Base-by-base conservation (phyloP, 2,888 invertebrate species). In the Drosophila cognata region DNA sequence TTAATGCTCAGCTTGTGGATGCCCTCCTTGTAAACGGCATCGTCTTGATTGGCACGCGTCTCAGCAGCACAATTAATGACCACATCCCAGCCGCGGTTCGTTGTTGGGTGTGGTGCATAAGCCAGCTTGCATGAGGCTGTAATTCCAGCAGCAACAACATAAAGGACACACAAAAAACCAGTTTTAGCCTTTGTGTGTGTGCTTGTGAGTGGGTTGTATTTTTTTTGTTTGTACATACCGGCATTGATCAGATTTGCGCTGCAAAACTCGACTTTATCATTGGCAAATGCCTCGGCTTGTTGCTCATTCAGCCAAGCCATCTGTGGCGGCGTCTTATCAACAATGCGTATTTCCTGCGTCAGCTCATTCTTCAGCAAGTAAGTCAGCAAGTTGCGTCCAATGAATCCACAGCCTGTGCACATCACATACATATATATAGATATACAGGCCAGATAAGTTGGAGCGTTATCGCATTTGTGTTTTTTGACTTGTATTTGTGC, bases 241-340 rank as follows among this genome's bases (percentile, higher is more conserved):
- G 95, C 94, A 94, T 97, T 97, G 76, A 98, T 98, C 76, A 98
- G 95, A 94, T 98, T 98, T 62, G 98, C 97, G 94, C 98, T 98
- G 93, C 95, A 96, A 93, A 98, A 98, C 92, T 97, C 97, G 13
- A 98, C 96, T 91, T 95, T 94, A 74, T 96, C 94, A 93, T 95
- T 95, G 69, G 96, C 95, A 93, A 98, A 98, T 53, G 95, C 94
- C 86, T 95, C 94, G 80, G 95, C 94, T 91, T 98, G 98, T 71
- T 94, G 93, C 2, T 94, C 93, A 93, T 97, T 98, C 41, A 98
- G 94, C 96, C 98, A 98, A 3, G 98, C 98, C 89, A 97, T 96
- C 93, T 97, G 97, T 2, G 98, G 98, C 58, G 98, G 98, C 36
- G 98, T 98, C 89, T 98, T 98, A 94, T 98, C 98, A 68, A 97